Conservation (phyloP, 2,113 vertebrate species). For the Anolis carolinensis region DNA sequence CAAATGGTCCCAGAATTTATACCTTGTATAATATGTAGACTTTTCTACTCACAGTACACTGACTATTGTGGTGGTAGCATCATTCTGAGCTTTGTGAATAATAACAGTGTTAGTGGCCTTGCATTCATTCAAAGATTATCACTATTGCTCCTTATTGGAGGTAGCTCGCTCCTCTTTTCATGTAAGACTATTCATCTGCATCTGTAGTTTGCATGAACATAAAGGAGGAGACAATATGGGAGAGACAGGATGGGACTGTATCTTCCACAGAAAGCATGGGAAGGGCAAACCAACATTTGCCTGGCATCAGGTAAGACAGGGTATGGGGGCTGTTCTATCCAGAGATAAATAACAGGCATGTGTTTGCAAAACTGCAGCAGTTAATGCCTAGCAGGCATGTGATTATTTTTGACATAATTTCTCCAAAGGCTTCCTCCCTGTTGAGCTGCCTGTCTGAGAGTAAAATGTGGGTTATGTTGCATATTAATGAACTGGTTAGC, state of each 20-base stretch:
- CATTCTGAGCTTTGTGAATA: not conserved
- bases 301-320: not conserved
- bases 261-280: not conserved
- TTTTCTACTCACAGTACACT: no score
- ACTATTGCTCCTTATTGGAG: not conserved
- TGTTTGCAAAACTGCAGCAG: not conserved
- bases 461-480: not conserved
- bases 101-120: not conserved
- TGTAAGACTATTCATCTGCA: not conserved
- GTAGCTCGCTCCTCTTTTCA: not conserved
- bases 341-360: not conserved
- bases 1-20: no score
- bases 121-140: not conserved
- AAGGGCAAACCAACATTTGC: not conserved
- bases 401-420: not conserved
- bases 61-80: not conserved
- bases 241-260: not conserved
- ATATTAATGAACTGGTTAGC: not conserved
- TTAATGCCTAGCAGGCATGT: not conserved
- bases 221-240: not conserved
- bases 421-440: not conserved
- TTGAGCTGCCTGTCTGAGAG: not conserved
- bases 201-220: not conserved
- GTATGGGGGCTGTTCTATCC: not conserved
- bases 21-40: no score